Conservation (phyloP, 2,888 invertebrate genomes). For the Drosophila limbata region DNA sequence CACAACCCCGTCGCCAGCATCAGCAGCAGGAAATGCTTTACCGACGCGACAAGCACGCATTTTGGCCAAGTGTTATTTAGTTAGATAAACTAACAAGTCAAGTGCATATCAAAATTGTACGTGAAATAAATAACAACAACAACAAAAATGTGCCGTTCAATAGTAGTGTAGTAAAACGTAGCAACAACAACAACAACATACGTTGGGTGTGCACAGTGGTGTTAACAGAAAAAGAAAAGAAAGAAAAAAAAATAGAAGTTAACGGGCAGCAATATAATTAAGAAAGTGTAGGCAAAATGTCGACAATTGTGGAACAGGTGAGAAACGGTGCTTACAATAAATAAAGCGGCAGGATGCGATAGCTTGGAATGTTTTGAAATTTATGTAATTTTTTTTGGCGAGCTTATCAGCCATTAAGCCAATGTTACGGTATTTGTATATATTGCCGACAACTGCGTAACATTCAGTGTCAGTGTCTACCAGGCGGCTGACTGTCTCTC, state of each 20-base stretch:
- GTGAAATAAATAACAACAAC: constrained; percentile 37
- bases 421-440: constrained; percentile 61
- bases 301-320: constrained; percentile 76
- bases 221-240: constrained; percentile 26
- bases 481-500: constrained; percentile 48
- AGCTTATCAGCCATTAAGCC: constrained; percentile 62
- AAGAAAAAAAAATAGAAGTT: constrained; percentile 8
- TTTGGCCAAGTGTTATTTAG: constrained; percentile 39
- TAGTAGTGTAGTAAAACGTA: constrained; percentile 38
- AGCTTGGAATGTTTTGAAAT: constrained; percentile 17
- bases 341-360: constrained; percentile 14
- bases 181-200: constrained; percentile 36
- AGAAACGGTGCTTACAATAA: constrained; percentile 33
- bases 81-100: constrained; percentile 35
- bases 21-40: constrained; percentile 54
- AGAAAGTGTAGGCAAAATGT: constrained; percentile 64
- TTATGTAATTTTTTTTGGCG: constrained; percentile 49
- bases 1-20: constrained; percentile 70
- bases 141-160: constrained; percentile 51
- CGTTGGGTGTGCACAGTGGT: constrained; percentile 43
- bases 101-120: constrained; percentile 47
- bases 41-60: constrained; percentile 60
- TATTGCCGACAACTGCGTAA: constrained; percentile 72
- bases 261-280: constrained; percentile 26
- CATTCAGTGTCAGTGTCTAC: constrained; percentile 70